Percentiles rank a stretch among this genome's conserved stretches.
These are phyloP conservation scores for Schrankia costaestrigalis DNA, from an alignment of 2,888 invertebrate species.

Conservation along the genomic window DNA sequence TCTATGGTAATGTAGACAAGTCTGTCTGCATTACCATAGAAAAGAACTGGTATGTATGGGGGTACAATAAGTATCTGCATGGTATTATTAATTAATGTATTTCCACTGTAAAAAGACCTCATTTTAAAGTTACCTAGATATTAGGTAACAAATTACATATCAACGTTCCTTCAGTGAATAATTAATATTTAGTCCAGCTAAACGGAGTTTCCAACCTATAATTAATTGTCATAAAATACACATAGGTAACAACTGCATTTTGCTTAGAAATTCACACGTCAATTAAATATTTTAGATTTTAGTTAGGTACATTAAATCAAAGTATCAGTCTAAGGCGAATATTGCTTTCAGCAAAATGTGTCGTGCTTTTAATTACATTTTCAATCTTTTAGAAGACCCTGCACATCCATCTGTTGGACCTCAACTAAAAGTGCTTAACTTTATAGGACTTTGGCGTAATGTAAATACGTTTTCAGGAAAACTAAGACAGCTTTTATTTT, in stretches of 20 bases:
- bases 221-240: slow-evolving; percentile 46
- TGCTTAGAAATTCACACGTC: slow-evolving; percentile 36
- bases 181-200: slow-evolving; percentile 40
- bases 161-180: slow-evolving; percentile 26
- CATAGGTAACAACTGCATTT: slow-evolving; percentile 42
- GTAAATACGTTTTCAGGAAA: slow-evolving; percentile 22
- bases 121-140: slow-evolving; percentile 19
- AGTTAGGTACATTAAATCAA: slow-evolving; percentile 12
- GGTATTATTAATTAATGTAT: not conserved
- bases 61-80: too few species aligned
- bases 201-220: slow-evolving; percentile 38
- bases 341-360: slow-evolving; percentile 12
- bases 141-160: slow-evolving; percentile 37
- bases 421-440: slow-evolving; percentile 40
- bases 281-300: slow-evolving; percentile 28
- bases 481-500: slow-evolving; percentile 43
- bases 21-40: too few species aligned
- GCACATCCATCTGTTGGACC: slow-evolving; percentile 52
- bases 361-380: slow-evolving; percentile 10
- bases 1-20: too few species aligned
- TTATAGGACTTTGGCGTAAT: slow-evolving; percentile 50
- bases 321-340: slow-evolving; percentile 3
- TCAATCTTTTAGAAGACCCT: slow-evolving; percentile 42
- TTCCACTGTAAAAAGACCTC: not conserved
- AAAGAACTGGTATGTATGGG: too few species aligned